A percentile compares a stretch with the other conserved stretches of the same genome.
These are phyloP conservation scores for Channa striata DNA, from an alignment of 2,797 vertebrate species.

Conservation along the genomic window DNA sequence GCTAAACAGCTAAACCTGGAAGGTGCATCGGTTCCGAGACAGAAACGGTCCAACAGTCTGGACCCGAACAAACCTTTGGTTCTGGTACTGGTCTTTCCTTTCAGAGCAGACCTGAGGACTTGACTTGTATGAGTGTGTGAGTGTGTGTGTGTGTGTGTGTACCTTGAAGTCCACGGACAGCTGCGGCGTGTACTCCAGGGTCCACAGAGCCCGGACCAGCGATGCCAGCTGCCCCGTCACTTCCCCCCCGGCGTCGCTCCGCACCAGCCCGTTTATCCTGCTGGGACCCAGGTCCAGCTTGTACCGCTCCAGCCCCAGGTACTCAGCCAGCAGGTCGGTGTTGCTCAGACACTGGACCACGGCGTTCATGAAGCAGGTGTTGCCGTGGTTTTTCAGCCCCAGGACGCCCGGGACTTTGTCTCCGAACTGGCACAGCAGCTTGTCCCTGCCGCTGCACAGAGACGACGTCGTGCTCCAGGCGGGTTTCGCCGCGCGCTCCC, in stretches of 20 bases:
- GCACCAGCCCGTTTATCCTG: slow-evolving; percentile 55
- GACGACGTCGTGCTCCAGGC: slow-evolving; percentile 60
- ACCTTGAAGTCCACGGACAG: slow-evolving; percentile 97
- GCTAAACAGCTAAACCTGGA: too few species aligned
- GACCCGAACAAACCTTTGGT: too few species aligned
- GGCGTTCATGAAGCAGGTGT: slow-evolving; percentile 98
- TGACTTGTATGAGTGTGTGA: too few species aligned
- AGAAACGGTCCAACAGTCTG: too few species aligned
- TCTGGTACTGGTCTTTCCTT: too few species aligned
- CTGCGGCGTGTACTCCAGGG: slow-evolving; percentile 92
- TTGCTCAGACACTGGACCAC: slow-evolving; percentile 97
- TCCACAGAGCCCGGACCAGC: slow-evolving; percentile 94
- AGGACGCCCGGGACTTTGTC: slow-evolving; percentile 88
- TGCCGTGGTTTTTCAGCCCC: slow-evolving; percentile 96
- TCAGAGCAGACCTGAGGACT: too few species aligned
- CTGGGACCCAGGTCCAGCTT: slow-evolving; percentile 69
- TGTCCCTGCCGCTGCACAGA: slow-evolving; percentile 74
- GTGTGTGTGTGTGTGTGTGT: too few species aligned
- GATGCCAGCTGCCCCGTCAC: slow-evolving; percentile 92
- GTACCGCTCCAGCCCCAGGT: slow-evolving; percentile 88
- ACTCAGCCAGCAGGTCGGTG: slow-evolving; percentile 94
- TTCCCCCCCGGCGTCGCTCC: slow-evolving; percentile 78
- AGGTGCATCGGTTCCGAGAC: too few species aligned
- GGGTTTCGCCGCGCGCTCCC: slow-evolving; percentile 59
- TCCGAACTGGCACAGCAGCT: slow-evolving; percentile 76